These are phyloP conservation scores for Knipowitschia caucasica DNA, from an alignment of 2,797 vertebrate genomes.

Conservation along the genomic window DNA sequence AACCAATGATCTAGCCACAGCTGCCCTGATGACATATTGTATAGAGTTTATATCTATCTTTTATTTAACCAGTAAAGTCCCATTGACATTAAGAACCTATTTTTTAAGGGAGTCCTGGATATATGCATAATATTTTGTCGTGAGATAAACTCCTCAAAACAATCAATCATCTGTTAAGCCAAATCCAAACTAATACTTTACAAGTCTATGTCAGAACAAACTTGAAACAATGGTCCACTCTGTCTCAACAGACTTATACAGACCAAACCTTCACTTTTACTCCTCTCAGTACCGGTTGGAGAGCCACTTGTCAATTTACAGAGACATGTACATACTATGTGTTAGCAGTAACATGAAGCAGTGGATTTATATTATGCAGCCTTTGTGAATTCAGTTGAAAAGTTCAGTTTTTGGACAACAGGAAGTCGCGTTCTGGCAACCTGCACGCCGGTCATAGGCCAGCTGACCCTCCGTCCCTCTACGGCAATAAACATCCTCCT, in stretches of 20 bases:
- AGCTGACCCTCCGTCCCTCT: slow-evolving; percentile 32
- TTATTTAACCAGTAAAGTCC: too few species aligned
- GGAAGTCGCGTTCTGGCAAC: slow-evolving; percentile 43
- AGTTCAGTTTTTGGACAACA: slow-evolving; percentile 42
- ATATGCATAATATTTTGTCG: too few species aligned
- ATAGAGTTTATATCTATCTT: too few species aligned
- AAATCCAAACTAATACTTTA: not conserved
- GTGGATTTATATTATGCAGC: not conserved
- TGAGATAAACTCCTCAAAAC: not conserved
- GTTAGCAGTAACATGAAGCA: not conserved
- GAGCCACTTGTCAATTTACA: not conserved
- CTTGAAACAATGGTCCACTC: not conserved
- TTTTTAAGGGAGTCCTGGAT: too few species aligned
- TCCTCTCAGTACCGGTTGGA: not conserved
- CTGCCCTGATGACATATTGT: too few species aligned
- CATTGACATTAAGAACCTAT: too few species aligned
- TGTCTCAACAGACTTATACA: not conserved
- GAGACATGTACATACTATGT: not conserved
- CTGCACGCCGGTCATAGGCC: slow-evolving; percentile 22
- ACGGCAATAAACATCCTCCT: slow-evolving; percentile 61
- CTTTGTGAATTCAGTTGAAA: not conserved
- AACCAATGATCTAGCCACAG: too few species aligned
- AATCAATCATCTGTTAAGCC: not conserved
- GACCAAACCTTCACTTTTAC: not conserved
- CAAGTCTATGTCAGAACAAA: not conserved